A percentile compares a stretch with the other conserved stretches of the same genome.
These are phyloP conservation scores for Macrobrachium rosenbergii DNA, from an alignment of 1,140 invertebrate genomes.

Conservation along the genomic window DNA sequence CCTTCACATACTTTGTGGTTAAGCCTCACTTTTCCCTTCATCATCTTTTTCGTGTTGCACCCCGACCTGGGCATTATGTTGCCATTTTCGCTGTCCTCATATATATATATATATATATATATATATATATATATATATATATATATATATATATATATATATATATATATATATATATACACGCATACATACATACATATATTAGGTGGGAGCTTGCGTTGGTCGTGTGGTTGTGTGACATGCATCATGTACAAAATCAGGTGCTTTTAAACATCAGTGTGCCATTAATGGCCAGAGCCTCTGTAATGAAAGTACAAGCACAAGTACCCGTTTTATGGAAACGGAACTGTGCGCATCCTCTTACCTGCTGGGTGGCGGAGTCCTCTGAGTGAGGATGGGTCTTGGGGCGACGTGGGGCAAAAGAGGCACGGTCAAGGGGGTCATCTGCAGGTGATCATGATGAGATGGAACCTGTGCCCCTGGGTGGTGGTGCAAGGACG, in stretches of 20 bases:
- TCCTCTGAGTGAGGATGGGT: constrained; percentile 52
- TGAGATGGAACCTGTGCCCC: not conserved
- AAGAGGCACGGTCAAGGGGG: constrained; percentile 49
- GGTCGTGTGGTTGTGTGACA: too few species aligned
- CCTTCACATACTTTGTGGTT: too few species aligned
- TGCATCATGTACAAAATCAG: too few species aligned
- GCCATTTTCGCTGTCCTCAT: too few species aligned
- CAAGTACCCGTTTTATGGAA: not conserved
- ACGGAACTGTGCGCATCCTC: not conserved
- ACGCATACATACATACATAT: not conserved
- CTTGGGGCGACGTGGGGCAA: constrained; percentile 44
- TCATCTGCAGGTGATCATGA: constrained; percentile 52
- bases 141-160: not conserved
- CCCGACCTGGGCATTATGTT: too few species aligned
- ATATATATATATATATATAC: not conserved
- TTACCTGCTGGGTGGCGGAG: constrained; percentile 42
- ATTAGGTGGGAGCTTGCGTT: too few species aligned
- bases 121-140: too few species aligned
- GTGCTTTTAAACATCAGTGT: too few species aligned
- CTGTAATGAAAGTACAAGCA: not conserved
- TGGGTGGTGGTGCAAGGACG: not conserved
- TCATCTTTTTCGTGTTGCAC: too few species aligned
- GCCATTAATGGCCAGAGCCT: too few species aligned
- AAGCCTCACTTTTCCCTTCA: too few species aligned
- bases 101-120: too few species aligned